phyloP scores from a whole-genome alignment of 2,797 vertebrate genomes.

The Prunella strophiata region DNA sequence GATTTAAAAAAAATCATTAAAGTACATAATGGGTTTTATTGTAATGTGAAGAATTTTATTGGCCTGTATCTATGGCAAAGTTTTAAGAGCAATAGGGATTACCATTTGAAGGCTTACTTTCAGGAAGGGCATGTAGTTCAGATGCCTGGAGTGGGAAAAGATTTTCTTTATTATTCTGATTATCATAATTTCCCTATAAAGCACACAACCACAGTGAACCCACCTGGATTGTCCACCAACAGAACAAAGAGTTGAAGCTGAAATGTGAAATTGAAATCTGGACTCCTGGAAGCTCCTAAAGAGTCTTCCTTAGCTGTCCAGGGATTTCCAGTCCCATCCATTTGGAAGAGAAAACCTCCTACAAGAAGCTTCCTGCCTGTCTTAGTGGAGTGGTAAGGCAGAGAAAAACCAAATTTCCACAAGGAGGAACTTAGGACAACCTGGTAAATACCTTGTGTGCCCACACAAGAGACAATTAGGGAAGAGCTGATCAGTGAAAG shows the following conservation, averaged over 20 bases:
- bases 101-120: not conserved
- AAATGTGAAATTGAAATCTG: not conserved
- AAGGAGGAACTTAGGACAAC: not conserved
- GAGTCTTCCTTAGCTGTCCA: not conserved
- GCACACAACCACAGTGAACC: accelerated
- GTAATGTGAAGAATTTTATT: not conserved
- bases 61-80: not conserved
- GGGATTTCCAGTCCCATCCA: not conserved
- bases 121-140: not conserved
- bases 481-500: not conserved
- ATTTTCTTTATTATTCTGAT: not conserved
- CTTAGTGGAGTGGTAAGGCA: too few species aligned
- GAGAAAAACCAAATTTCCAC: not conserved
- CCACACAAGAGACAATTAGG: not conserved
- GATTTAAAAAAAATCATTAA: accelerated
- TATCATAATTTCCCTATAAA: not conserved
- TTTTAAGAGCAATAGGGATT: not conserved
- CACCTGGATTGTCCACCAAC: not conserved
- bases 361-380: not conserved
- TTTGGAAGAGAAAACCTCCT: not conserved
- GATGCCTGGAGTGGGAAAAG: not conserved
- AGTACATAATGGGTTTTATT: accelerated
- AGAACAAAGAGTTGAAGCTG: not conserved
- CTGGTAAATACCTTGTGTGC: not conserved
- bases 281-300: not conserved